Evolutionary conservation across 2,797 vertebrate species (phyloP).

Genomic region (Paguma larvata): DNA sequence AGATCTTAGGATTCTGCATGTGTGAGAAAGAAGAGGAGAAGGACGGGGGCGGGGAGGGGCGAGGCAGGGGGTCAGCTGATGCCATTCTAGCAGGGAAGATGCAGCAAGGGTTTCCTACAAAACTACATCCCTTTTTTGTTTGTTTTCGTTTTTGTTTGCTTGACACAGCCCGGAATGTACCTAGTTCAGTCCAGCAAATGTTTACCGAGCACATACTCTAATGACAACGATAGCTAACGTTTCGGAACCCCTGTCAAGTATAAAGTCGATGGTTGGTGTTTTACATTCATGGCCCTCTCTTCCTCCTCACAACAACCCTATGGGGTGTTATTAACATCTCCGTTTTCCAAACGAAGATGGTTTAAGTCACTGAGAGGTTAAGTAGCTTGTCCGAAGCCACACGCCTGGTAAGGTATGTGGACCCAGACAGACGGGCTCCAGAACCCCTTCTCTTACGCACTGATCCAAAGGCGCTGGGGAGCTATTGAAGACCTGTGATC

Average conservation of each 20-base stretch:
- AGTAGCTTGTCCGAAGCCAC: not conserved
- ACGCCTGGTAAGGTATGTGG: not conserved
- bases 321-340: not conserved
- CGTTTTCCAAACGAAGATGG: not conserved
- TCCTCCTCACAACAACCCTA: not conserved
- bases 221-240: not conserved
- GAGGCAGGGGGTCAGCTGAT: not conserved
- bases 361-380: not conserved
- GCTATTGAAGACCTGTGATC: not conserved
- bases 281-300: not conserved
- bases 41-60: not conserved
- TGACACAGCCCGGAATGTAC: not conserved
- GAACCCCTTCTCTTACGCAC: not conserved
- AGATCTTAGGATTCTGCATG: slow-evolving; percentile 48
- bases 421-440: not conserved
- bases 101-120: not conserved
- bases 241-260: not conserved
- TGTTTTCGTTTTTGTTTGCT: not conserved
- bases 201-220: not conserved
- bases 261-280: not conserved
- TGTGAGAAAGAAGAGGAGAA: not conserved
- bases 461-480: not conserved
- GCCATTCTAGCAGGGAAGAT: not conserved
- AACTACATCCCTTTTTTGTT: not conserved
- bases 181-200: not conserved